Evolutionary conservation across 2,113 vertebrate species (phyloP), one percentile per base, ranked within the genome.

Genomic region (Corythaeola cristata): DNA sequence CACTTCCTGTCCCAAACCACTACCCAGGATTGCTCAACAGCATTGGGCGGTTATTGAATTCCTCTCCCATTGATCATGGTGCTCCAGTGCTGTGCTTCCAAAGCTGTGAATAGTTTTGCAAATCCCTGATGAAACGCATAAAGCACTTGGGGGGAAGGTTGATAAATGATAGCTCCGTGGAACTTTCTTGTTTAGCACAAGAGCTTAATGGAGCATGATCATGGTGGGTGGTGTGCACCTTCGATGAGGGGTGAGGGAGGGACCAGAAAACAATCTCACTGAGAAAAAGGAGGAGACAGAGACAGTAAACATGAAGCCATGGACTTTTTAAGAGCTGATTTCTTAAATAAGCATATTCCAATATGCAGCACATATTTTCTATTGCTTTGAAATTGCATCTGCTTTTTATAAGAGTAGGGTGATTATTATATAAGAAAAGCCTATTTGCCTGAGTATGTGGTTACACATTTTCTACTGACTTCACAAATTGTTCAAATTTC

Each of bases 401-500:
- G 95, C 50, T 95, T 97, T 86, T 92, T 89, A 73, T 91, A 93
- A 89, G 60, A 75, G 50, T 39, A 78, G 77, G 67, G 86, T 87
- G 77, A 94, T 93, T 96, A 89, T 90, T 97, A 92, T 87, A 89
- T 89, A 97, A 94, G 92, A 91, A 94, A 97, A 95, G 56, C 49
- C 80, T 90, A 69, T 95, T 97, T 94, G 86, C 77, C 80, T 87
- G 94, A 94, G 86, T 79, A 73, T 93, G 88, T 93, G 96, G 95
- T 97, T 96, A 90, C 73, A 92, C 49, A 87, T 97, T 97, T 96
- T 97, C 97, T 97, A 93, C 97, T 97, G 97, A 97, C 97, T 95
- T 97, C 88, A 97, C 92, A 96, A 96, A 97, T 92, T 95, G 94
- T 93, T 97, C 95, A 92, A 45, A 90, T 96, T 97, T 96, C 94